A percentile compares a stretch with the other conserved stretches of the same genome.
Conservation (phyloP, 2,888 invertebrate genomes). For the Parnassius glacialis region DNA sequence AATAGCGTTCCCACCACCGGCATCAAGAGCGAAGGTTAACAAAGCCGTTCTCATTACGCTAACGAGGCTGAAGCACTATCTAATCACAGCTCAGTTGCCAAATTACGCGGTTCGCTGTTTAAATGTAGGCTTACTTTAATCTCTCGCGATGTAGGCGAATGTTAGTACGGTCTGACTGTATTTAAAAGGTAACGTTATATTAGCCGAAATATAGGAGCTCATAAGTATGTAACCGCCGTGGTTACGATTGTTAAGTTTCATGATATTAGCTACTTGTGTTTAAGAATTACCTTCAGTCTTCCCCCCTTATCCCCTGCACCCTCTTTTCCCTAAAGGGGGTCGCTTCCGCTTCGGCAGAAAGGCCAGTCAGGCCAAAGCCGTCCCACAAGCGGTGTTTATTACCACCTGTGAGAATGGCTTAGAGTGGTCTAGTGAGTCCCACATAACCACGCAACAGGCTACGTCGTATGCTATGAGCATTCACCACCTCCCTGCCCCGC, state of each 20-base stretch:
- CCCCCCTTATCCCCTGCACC: too few species aligned
- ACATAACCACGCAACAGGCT: too few species aligned
- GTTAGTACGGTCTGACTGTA: constrained; percentile 21
- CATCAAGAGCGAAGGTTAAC: constrained; percentile 64
- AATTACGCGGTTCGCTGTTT: constrained; percentile 74
- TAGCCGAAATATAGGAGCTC: constrained; percentile 25
- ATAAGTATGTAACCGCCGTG: constrained; percentile 22
- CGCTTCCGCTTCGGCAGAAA: too few species aligned
- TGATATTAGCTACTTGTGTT: constrained; percentile 26
- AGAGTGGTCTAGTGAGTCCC: too few species aligned
- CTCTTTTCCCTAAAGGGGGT: too few species aligned
- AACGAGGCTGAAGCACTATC: constrained; percentile 76
- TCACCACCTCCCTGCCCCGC: too few species aligned
- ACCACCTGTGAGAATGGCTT: too few species aligned
- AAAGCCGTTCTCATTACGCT: constrained; percentile 70
- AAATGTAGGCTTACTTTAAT: constrained; percentile 74
- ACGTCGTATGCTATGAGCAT: too few species aligned
- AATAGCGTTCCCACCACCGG: constrained; percentile 43
- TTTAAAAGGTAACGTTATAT: constrained; percentile 26
- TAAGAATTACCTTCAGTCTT: constrained; percentile 22
- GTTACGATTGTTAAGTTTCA: constrained; percentile 29
- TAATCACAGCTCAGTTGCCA: constrained; percentile 77
- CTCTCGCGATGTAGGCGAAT: constrained; percentile 54
- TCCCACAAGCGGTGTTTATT: too few species aligned
- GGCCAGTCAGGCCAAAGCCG: too few species aligned